Conservation (phyloP, 1,140 invertebrate species). For the Magallana ariakensis region DNA sequence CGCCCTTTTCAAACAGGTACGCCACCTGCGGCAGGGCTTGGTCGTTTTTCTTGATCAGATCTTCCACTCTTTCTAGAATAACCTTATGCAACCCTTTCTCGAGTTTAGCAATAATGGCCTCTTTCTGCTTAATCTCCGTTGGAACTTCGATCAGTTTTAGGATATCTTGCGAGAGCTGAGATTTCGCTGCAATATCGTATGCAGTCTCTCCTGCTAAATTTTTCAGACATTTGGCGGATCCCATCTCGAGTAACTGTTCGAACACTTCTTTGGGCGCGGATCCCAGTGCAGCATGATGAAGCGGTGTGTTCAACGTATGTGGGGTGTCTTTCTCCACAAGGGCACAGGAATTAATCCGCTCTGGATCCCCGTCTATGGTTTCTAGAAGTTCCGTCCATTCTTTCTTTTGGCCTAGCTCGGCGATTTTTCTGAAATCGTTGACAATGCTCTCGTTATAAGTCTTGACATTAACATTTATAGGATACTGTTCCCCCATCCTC, state of each 20-base stretch:
- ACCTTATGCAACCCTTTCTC: conserved; percentile 34
- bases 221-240: conserved; percentile 40
- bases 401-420: background rate
- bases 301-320: conserved; percentile 29
- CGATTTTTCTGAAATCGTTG: background rate
- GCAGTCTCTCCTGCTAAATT: conserved; percentile 31
- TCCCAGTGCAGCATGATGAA: conserved; percentile 42
- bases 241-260: conserved; percentile 10
- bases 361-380: background rate
- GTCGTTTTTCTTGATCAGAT: conserved; percentile 8
- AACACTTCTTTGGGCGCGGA: conserved; percentile 24
- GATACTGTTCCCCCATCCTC: background rate
- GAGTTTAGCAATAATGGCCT: background rate
- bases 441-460: background rate
- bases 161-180: background rate
- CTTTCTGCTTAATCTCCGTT: conserved; percentile 12
- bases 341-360: background rate
- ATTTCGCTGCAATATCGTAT: conserved; percentile 32
- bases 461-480: background rate
- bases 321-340: background rate
- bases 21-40: conserved; percentile 22
- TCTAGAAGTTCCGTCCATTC: conserved; percentile 38
- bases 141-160: conserved; percentile 26
- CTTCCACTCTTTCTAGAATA: background rate
- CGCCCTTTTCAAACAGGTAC: conserved; percentile 8